phyloP scores from a whole-genome alignment of 35 echinoderm and acorn worm species.

The Strongylocentrotus purpuratus region DNA sequence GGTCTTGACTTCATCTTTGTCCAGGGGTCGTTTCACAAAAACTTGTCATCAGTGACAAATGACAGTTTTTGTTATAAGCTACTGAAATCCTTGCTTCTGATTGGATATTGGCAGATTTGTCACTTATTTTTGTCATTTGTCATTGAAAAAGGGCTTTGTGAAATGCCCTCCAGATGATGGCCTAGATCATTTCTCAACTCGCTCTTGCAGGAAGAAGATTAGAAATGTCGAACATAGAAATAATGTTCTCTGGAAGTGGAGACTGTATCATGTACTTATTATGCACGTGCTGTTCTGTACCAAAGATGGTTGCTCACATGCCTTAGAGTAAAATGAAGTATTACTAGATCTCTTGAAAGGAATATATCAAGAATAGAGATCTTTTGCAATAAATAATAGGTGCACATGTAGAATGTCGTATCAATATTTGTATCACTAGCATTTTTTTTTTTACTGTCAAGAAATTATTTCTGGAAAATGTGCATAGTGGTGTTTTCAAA shows the following conservation, averaged over 20 bases:
- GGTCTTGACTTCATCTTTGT: not conserved
- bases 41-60: too few relatives aligned
- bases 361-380: not conserved
- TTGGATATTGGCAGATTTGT: too few relatives aligned
- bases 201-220: too few relatives aligned
- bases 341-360: not conserved
- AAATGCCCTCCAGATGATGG: too few relatives aligned
- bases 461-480: not conserved
- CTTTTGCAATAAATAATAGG: not conserved
- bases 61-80: too few relatives aligned
- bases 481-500: not conserved
- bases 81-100: too few relatives aligned
- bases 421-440: not conserved
- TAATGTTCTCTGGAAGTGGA: not conserved
- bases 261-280: not conserved
- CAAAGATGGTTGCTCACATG: not conserved
- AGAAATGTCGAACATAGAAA: too few relatives aligned
- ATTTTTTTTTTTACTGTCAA: not conserved
- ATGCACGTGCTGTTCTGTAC: not conserved
- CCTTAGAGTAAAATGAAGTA: not conserved
- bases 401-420: not conserved
- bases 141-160: too few relatives aligned
- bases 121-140: too few relatives aligned
- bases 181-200: too few relatives aligned
- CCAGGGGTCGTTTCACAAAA: not conserved